Percentiles rank a stretch among this genome's conserved stretches.
phyloP scores from a whole-genome alignment of 2,113 vertebrate genomes.

The Cyprinodon tularosa region DNA sequence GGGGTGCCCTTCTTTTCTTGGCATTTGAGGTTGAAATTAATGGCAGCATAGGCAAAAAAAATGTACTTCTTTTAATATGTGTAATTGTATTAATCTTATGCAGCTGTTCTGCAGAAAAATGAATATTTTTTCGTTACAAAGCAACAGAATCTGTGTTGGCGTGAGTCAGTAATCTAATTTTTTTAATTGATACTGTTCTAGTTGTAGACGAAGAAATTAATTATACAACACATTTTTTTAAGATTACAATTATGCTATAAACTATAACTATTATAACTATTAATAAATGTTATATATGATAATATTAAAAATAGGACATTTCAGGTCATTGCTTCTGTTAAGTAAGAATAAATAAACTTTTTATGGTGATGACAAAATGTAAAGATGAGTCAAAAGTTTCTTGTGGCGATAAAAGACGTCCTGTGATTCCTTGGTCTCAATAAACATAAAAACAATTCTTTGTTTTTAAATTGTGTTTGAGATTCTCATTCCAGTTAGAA shows the following conservation, averaged over 20 bases:
- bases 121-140: not conserved
- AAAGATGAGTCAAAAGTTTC: constrained; percentile 6
- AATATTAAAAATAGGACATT: not conserved
- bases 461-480: constrained; percentile 5
- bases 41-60: not conserved
- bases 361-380: not conserved
- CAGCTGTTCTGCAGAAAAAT: not conserved
- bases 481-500: not conserved
- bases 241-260: not conserved
- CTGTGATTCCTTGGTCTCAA: constrained; percentile 46
- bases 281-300: not conserved
- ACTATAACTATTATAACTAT: not conserved
- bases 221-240: not conserved
- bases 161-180: not conserved
- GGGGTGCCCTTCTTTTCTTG: not conserved
- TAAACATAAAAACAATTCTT: constrained; percentile 54
- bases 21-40: constrained; percentile 40
- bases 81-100: constrained; percentile 11
- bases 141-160: not conserved
- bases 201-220: not conserved
- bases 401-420: constrained; percentile 41
- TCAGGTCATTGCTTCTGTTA: not conserved
- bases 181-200: not conserved
- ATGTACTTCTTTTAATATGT: not conserved
- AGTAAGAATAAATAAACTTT: not conserved